A percentile compares a stretch with the other conserved stretches of the same genome.
phyloP scores from a whole-genome alignment of 2,797 vertebrate species.

The Melanotaenia boesemani region DNA sequence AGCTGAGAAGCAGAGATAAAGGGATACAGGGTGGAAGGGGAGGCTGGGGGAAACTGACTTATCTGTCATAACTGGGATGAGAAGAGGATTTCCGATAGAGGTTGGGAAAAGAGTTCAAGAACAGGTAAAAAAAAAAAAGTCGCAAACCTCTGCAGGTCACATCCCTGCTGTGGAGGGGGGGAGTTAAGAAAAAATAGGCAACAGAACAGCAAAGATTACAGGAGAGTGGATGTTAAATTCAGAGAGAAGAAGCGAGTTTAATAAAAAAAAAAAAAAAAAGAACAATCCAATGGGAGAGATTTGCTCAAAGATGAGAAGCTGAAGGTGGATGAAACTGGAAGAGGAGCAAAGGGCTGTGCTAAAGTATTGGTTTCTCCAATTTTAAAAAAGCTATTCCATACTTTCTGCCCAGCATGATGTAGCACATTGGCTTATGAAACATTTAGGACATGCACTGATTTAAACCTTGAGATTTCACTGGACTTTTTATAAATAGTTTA shows the following conservation, averaged over 20 bases:
- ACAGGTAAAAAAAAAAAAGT: conserved; percentile 10
- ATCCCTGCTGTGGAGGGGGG: conserved; percentile 28
- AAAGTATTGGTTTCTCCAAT: not conserved
- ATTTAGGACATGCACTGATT: not conserved
- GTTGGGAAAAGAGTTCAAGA: conserved; percentile 30
- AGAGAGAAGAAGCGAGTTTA: not conserved
- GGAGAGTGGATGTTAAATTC: conserved; percentile 10
- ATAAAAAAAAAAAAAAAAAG: not conserved
- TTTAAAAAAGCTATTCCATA: not conserved
- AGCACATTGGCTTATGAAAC: not conserved
- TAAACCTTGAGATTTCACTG: not conserved
- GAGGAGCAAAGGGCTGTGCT: not conserved
- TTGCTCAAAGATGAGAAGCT: not conserved
- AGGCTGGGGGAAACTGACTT: conserved; percentile 19
- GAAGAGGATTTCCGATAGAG: conserved; percentile 14
- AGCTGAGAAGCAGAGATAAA: conserved; percentile 50
- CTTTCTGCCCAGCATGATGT: not conserved
- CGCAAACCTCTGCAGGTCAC: conserved; percentile 4
- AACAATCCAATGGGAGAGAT: conserved; percentile 11
- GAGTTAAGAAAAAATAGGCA: not conserved
- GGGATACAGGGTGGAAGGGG: conserved; percentile 23
- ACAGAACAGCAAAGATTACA: conserved; percentile 3
- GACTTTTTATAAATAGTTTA: not conserved
- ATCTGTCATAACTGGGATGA: not conserved
- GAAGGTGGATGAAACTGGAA: not conserved